Evolutionary conservation across 2,797 vertebrate species (phyloP), one percentile per base, ranked within the genome.

Genomic region (Sternarchorhynchus goeldii): DNA sequence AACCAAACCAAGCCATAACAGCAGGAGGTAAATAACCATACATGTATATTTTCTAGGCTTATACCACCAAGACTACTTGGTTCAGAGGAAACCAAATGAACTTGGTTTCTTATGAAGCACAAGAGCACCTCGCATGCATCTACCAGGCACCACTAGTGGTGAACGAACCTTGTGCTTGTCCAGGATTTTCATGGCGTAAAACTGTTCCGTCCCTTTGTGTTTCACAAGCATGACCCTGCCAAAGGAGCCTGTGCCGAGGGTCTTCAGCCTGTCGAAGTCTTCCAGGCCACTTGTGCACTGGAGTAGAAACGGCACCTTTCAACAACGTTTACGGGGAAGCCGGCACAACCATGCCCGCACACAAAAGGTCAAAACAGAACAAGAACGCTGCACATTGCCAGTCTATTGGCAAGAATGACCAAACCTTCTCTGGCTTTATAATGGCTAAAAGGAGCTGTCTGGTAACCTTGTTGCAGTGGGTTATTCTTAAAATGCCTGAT

Each of bases 201-300:
- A 98, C 92, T 99, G 96, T 88, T 98, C 97, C 89, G 97, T 95
- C 86, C 93, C 93, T 94, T 96, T 98, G 90, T 98, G 97, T 92
- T 99, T 99, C 87, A 99, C 97, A 91, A 99, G 87, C 97, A 99
- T 98, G 87, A 99, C 97, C 92, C 97, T 96, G 72, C 97, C 97
- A 57, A 99, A 99, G 31, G 97, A 99, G 88, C 97, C 97, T 0
- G 97, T 99, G 84, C 97, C 97, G 87, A 99, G 92, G 2, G 97
- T 99, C 92, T 99, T 99, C 93, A 96, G 93, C 92, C 97, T 94
- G 70, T 99, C 97, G 88, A 99, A 99, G 92, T 99, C 97, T 87
- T 98, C 97, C 87, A 99, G 94, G 84, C 95, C 94, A 70, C 97
- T 96, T 85, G 97, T 97, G 92, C 94, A 96, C 97, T 99, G 90